These are phyloP conservation scores for Planiliza haematocheilus DNA, from an alignment of 2,113 vertebrate genomes.

Conservation along the genomic window DNA sequence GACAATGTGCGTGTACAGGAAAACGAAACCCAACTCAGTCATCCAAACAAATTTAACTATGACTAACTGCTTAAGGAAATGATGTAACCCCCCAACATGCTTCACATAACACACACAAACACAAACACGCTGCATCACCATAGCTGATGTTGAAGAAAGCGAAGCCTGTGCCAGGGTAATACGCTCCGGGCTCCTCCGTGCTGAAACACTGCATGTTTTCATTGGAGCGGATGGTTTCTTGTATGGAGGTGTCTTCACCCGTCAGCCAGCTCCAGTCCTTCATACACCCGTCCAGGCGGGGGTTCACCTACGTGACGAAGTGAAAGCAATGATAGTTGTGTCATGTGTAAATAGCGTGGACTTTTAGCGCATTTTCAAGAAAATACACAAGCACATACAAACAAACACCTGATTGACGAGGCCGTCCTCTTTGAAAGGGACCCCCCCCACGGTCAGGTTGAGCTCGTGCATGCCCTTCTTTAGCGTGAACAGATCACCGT, in stretches of 20 bases:
- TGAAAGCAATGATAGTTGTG: neutral
- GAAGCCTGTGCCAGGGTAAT: slow-evolving; percentile 90
- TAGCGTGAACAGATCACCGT: slow-evolving; percentile 90
- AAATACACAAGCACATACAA: slow-evolving; percentile 23
- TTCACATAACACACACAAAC: slow-evolving; percentile 1
- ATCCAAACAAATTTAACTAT: slow-evolving; percentile 23
- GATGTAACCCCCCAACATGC: neutral
- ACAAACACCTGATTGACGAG: slow-evolving; percentile 87
- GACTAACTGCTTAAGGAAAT: slow-evolving; percentile 26
- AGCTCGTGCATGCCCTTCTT: slow-evolving; percentile 92
- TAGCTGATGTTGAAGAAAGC: slow-evolving; percentile 90
- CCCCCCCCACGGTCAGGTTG: slow-evolving; percentile 94
- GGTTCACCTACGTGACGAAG: slow-evolving; percentile 87
- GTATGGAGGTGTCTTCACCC: slow-evolving; percentile 90
- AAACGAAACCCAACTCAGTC: neutral
- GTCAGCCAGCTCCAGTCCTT: slow-evolving; percentile 94
- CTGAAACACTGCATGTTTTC: slow-evolving; percentile 95
- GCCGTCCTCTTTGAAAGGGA: slow-evolving; percentile 89
- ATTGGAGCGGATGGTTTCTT: slow-evolving; percentile 89
- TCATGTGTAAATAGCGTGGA: neutral
- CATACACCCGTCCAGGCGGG: slow-evolving; percentile 94
- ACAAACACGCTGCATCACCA: slow-evolving; percentile 79
- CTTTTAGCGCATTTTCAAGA: neutral
- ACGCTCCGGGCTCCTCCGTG: slow-evolving; percentile 86
- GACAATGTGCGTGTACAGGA: neutral